Evolutionary conservation across 2,888 invertebrate genomes (phyloP).

Genomic region (Leptopterna dolabrata): DNA sequence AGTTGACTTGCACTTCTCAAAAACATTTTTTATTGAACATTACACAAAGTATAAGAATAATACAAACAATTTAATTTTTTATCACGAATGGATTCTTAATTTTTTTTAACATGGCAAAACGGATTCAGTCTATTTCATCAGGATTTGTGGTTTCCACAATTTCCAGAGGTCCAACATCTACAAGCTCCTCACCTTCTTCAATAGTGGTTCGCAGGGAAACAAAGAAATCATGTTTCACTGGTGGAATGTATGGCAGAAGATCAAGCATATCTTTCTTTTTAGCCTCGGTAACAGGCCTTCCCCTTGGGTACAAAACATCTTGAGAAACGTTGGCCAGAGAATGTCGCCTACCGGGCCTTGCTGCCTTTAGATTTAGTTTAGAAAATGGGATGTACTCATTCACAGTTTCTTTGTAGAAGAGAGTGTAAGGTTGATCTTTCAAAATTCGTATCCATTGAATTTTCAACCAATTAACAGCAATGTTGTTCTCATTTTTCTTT

Average conservation of each 20-base stretch:
- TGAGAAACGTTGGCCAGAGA: background rate
- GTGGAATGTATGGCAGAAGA: background rate
- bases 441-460: slow-evolving; percentile 1
- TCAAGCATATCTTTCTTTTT: background rate
- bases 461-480: background rate
- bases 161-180: background rate
- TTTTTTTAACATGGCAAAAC: too few relatives aligned
- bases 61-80: background rate
- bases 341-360: background rate
- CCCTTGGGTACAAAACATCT: background rate
- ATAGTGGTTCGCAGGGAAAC: background rate
- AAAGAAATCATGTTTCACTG: background rate
- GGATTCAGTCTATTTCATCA: background rate
- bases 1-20: background rate
- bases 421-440: background rate
- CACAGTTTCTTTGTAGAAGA: background rate
- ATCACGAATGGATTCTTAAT: too few relatives aligned
- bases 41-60: background rate
- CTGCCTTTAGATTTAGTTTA: background rate
- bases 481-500: background rate
- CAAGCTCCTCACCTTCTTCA: background rate
- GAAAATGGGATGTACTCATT: background rate
- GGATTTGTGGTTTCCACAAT: background rate
- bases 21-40: background rate
- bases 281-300: background rate